Conservation (phyloP, 1,140 invertebrate species). For the Neodiprion lecontei region DNA sequence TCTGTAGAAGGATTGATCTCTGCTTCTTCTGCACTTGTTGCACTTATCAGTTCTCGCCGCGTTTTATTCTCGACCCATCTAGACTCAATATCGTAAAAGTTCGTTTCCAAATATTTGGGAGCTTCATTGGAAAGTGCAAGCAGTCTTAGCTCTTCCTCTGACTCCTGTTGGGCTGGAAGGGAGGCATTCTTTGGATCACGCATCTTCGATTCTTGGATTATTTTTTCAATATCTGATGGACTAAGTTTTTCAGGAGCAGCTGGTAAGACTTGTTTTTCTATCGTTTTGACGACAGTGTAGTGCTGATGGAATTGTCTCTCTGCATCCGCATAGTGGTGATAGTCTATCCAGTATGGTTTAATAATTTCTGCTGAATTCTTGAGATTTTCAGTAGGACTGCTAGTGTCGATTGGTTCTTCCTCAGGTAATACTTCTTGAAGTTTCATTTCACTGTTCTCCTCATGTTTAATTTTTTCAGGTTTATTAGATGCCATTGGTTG, state of each 20-base stretch:
- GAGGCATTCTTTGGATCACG: conserved; percentile 27
- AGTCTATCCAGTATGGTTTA: conserved; percentile 50
- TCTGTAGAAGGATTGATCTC: too few species aligned
- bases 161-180: neutral
- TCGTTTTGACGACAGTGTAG: conserved; percentile 44
- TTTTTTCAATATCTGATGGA: conserved; percentile 38
- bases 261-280: conserved; percentile 34
- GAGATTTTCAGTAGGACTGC: neutral
- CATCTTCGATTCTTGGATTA: conserved; percentile 48
- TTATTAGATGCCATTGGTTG: neutral
- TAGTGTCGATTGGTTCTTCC: neutral
- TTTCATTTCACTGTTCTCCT: conserved; percentile 14
- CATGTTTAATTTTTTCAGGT: neutral
- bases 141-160: conserved; percentile 12
- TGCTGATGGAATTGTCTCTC: conserved; percentile 46
- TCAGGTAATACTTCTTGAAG: conserved; percentile 4
- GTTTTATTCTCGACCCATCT: conserved; percentile 30
- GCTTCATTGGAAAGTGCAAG: conserved; percentile 26
- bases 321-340: conserved; percentile 44
- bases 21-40: neutral
- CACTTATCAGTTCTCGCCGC: neutral
- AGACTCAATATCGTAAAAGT: conserved; percentile 35
- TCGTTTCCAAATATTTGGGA: conserved; percentile 36
- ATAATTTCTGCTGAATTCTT: conserved; percentile 38
- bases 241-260: neutral